Evolutionary conservation across 2,888 invertebrate species (phyloP), one percentile per base, ranked within the genome.

Genomic region (Spilosoma lubricipeda): DNA sequence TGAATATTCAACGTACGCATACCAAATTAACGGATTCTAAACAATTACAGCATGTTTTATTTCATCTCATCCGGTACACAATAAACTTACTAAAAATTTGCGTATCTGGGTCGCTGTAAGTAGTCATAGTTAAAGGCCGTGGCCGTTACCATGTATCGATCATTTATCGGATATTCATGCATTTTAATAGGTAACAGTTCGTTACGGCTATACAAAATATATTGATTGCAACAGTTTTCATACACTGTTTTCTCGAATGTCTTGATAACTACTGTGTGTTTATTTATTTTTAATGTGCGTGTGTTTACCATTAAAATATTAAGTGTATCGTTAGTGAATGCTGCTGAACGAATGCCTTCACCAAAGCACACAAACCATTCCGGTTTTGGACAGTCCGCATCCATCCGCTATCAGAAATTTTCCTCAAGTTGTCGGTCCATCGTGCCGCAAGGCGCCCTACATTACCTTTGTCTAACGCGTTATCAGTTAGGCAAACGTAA

Each of bases 21-120:
- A 45, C 33, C n/a, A 45, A 67, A 67, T 67, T 23, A 56, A 42
- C 71, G 39, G 52, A 33, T 39, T 63, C 68, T 69, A 69, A 69
- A 69, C 68, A 71, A 71, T 72, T 73, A 65, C 74, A 63, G 42
- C 48, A 72, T 67, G 73, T 65, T 71, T 65, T 73, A 77, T 76
- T 80, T 71, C 63, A 45, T 67, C 67, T 27, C 63, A 71, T 73
- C 66, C 52, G 20, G 72, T 76, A 76, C 77, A 80, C 73, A 79
- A 75, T 72, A 75, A 76, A 71, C 20, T 74, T 77, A 71, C 20
- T 74, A 85, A 86, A 86, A 87, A 87, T 84, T 82, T 77, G 74
- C 63, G 67, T 82, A 87, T 83, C 75, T 85, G 66, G 89, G 88
- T 84, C 86, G 81, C 75, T 64, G 78, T 84, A 77, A 84, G 84